Evolutionary conservation across 2,113 vertebrate species (phyloP), one percentile per base, ranked within the genome.

Genomic region (Triplophysa dalaica): DNA sequence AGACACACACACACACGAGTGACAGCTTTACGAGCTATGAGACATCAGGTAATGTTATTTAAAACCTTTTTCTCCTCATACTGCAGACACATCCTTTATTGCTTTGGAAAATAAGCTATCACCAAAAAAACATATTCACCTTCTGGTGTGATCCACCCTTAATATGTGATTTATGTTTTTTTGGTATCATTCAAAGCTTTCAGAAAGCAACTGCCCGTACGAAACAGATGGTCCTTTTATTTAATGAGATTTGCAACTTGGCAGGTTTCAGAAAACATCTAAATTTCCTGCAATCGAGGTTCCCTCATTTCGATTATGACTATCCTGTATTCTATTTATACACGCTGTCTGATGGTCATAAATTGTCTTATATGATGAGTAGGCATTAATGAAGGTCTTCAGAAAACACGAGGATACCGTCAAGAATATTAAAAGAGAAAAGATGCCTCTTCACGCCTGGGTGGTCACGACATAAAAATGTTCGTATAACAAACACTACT

Each of bases 191-290:
- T 77, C 61, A 33, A 50, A 77, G 24, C 75, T 77, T 26, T 52
- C 62, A 21, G 62, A 77, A 77, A 65, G 45, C 14, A 52, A 52
- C 62, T 77, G 61, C 22, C 43, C 75, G 33, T 54, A 45, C 65
- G 26, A 77, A 77, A 77, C 75, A 77, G 62, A 77, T 77, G 75
- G 75, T 65, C 61, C 58, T 50, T 77, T 77, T 77, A 54, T 77
- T 77, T 77, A 77, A 77, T 65, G 75, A 77, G 75, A 77, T 77
- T 77, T 77, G 26, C 21, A 41, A 17, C 26, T 33, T 77, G 75
- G 75, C 75, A 77, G 62, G 16, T 77, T 65, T 65, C 75, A 65
- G 62, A 19, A 77, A 77, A 77, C 75, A 77, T 52, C 75, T 52
- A 52, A 16, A 77, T 77, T 77, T 65, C 45, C 75, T 65, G 43